Conservation (phyloP, 2,888 invertebrate species). For the Ennomos fuscantarius region DNA sequence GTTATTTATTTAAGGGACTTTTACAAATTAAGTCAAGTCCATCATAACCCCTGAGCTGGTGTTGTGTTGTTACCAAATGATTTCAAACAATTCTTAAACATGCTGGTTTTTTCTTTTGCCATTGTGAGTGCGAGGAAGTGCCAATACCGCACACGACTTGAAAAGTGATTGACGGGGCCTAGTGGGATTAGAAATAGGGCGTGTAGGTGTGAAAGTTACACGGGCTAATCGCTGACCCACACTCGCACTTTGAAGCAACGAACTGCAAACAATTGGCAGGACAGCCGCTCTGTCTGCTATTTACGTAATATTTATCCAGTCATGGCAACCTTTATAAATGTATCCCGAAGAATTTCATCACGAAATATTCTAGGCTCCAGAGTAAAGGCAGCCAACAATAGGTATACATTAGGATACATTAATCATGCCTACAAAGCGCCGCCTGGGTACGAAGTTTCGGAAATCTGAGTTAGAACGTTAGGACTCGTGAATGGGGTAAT, state of each 20-base stretch:
- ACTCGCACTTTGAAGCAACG: background rate
- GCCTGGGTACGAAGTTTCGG: constrained; percentile 36
- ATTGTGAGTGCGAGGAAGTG: too few relatives aligned
- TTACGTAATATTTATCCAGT: background rate
- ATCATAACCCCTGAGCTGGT: too few relatives aligned
- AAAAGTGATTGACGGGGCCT: too few relatives aligned
- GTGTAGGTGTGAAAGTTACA: too few relatives aligned
- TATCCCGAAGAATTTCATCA: constrained; percentile 17
- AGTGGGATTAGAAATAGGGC: too few relatives aligned
- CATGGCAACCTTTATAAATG: constrained; percentile 3
- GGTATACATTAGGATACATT: constrained; percentile 36
- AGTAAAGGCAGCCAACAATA: constrained; percentile 26
- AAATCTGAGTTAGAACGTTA: constrained; percentile 33
- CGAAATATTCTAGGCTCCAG: constrained; percentile 27
- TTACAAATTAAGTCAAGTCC: too few relatives aligned
- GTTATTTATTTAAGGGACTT: too few relatives aligned
- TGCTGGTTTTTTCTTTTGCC: too few relatives aligned
- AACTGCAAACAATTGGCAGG: background rate
- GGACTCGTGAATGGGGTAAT: constrained; percentile 31
- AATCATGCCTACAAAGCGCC: constrained; percentile 40
- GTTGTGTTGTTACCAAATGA: too few relatives aligned
- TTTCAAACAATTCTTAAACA: too few relatives aligned
- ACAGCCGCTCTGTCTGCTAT: too few relatives aligned
- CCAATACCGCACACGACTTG: too few relatives aligned
- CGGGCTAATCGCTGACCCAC: background rate